phyloP scores from a whole-genome alignment of 2,113 vertebrate genomes.

The pig (Sus scrofa) region DNA sequence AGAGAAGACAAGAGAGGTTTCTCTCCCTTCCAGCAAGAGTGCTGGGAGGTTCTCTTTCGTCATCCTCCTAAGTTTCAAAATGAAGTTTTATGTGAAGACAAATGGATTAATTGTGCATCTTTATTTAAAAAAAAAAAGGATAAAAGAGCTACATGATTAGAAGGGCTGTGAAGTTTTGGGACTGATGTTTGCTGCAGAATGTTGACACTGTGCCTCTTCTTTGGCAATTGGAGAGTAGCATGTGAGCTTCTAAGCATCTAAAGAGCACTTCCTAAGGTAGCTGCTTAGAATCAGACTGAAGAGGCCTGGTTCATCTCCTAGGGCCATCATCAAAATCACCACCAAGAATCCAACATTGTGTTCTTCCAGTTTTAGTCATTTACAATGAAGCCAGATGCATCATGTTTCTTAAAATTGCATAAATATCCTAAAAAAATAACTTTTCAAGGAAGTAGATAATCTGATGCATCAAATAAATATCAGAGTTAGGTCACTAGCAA shows the following conservation, averaged over 20 bases:
- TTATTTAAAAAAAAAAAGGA: background rate
- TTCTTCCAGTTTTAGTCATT: conserved; percentile 4
- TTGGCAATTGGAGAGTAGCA: background rate
- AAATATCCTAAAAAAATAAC: background rate
- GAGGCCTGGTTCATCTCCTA: background rate
- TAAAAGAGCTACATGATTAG: background rate
- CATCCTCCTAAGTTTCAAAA: background rate
- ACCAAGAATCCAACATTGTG: background rate
- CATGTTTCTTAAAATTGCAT: conserved; percentile 16
- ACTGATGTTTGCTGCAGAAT: background rate
- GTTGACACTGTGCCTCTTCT: background rate
- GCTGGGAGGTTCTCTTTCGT: background rate
- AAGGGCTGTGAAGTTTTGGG: background rate
- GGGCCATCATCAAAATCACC: background rate
- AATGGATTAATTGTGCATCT: conserved; percentile 26
- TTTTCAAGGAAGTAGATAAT: background rate
- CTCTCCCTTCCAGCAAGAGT: background rate
- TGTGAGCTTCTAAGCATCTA: background rate
- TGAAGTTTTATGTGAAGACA: background rate
- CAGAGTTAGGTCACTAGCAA: background rate
- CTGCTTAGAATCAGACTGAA: background rate
- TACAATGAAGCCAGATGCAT: background rate
- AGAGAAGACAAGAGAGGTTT: conserved; percentile 37
- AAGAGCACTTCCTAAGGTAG: background rate
- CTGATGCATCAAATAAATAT: background rate